Conservation (phyloP, 2,113 vertebrate genomes). For the Nerophis ophidion region DNA sequence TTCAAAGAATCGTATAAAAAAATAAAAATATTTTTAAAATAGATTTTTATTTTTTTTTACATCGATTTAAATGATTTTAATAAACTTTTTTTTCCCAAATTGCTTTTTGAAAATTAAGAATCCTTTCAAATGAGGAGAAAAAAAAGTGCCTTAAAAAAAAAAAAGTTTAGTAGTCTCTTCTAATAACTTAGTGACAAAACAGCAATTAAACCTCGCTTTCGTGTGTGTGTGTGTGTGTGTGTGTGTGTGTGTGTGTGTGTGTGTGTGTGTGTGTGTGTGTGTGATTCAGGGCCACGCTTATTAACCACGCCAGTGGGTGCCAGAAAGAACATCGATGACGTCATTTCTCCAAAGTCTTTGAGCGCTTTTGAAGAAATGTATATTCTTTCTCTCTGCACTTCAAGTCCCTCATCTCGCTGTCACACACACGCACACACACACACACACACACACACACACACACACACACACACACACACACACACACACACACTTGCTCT, state of each 20-base stretch:
- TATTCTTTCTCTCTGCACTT: conserved; percentile 18
- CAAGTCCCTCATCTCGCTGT: conserved; percentile 6
- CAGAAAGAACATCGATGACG: neutral
- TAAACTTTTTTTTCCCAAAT: no score
- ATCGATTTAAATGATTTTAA: no score
- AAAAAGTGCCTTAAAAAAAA: no score
- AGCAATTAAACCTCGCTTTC: no score
- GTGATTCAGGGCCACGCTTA: conserved; percentile 13
- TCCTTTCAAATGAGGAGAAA: no score
- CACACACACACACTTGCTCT: conserved; percentile 37
- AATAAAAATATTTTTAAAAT: no score
- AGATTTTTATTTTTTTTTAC: no score
- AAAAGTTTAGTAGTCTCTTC: no score
- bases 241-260: conserved; percentile 30
- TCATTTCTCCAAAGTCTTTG: conserved; percentile 5
- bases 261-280: conserved; percentile 19
- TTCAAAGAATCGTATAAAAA: no score
- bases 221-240: conserved; percentile 43
- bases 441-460: conserved; percentile 49
- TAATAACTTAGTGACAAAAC: no score
- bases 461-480: conserved; percentile 2
- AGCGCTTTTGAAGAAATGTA: neutral
- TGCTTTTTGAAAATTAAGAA: no score
- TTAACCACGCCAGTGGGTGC: neutral
- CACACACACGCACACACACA: conserved; percentile 1